These are phyloP conservation scores for Stramonita haemastoma DNA, from an alignment of 2,888 invertebrate genomes.

Conservation along the genomic window DNA sequence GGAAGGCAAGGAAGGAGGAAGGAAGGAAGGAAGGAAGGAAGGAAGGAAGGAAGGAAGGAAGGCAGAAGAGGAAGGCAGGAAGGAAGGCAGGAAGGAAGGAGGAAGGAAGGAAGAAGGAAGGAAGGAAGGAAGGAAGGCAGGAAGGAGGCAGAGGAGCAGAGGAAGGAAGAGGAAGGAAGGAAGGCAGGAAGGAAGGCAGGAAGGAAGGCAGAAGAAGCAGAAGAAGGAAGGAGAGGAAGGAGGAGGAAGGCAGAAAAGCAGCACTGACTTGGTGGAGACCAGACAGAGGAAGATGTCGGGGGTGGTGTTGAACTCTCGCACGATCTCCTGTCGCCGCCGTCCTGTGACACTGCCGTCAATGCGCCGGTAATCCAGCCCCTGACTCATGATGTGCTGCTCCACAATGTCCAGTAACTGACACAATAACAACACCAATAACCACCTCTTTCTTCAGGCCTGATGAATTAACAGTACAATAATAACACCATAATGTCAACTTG, in stretches of 20 bases:
- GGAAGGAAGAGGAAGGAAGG: no score
- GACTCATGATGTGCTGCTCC: constrained; percentile 72
- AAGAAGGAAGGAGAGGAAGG: no score
- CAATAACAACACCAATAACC: background rate
- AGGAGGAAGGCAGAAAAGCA: background rate
- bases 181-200: no score
- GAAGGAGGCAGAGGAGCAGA: no score
- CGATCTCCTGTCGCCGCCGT: constrained; percentile 62
- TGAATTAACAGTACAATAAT: no score
- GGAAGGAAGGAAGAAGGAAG: background rate
- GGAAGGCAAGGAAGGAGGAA: background rate
- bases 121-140: background rate
- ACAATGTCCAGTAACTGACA: constrained; percentile 72
- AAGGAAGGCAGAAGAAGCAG: background rate
- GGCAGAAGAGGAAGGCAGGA: background rate
- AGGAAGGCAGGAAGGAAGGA: background rate
- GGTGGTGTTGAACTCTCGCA: constrained; percentile 73
- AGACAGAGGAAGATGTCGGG: constrained; percentile 73
- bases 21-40: background rate
- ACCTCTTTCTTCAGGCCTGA: no score
- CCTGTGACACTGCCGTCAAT: constrained; percentile 72
- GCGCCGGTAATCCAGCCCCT: constrained; percentile 71
- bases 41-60: background rate
- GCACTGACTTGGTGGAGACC: constrained; percentile 73
- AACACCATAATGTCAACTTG: constrained; percentile 47